These are phyloP conservation scores for Drosophila pandora DNA, from an alignment of 1,140 invertebrate genomes.

Conservation along the genomic window DNA sequence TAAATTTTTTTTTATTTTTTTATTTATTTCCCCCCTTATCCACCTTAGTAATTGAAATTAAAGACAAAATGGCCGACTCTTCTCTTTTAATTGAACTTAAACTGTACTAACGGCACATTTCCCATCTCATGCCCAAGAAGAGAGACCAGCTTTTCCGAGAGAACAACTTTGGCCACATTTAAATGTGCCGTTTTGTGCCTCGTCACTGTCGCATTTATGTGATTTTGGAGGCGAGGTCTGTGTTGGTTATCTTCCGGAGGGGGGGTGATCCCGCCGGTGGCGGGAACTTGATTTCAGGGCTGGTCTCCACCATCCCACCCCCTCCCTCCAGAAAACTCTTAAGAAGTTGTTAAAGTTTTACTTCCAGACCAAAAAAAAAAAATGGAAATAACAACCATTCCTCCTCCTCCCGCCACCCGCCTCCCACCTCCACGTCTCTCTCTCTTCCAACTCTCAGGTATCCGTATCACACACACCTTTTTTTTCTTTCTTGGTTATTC, in stretches of 20 bases:
- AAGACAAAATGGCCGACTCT: slow-evolving; percentile 55
- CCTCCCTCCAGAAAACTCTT: slow-evolving; percentile 37
- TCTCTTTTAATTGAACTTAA: slow-evolving; percentile 72
- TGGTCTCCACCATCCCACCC: slow-evolving; percentile 23
- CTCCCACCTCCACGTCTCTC: background rate
- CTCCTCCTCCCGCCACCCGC: background rate
- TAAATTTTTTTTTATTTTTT: background rate
- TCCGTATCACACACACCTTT: slow-evolving; percentile 68
- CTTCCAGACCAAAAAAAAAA: slow-evolving; percentile 24
- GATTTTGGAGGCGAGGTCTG: slow-evolving; percentile 39
- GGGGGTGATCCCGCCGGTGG: too few relatives aligned
- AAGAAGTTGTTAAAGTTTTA: slow-evolving; percentile 75
- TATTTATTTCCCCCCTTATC: background rate
- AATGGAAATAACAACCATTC: slow-evolving; percentile 43
- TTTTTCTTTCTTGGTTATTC: slow-evolving; percentile 23
- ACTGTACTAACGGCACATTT: slow-evolving; percentile 73
- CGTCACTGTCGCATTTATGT: slow-evolving; percentile 68
- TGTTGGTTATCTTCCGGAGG: background rate
- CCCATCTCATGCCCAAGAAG: background rate
- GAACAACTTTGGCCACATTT: slow-evolving; percentile 32
- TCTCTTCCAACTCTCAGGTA: slow-evolving; percentile 20
- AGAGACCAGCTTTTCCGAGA: slow-evolving; percentile 16
- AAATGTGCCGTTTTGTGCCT: slow-evolving; percentile 63
- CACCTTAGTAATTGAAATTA: slow-evolving; percentile 60
- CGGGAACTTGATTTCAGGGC: slow-evolving; percentile 55